Percentiles rank a stretch among this genome's conserved stretches.
These are phyloP conservation scores for Solea senegalensis DNA, from an alignment of 2,113 vertebrate genomes.

Conservation along the genomic window DNA sequence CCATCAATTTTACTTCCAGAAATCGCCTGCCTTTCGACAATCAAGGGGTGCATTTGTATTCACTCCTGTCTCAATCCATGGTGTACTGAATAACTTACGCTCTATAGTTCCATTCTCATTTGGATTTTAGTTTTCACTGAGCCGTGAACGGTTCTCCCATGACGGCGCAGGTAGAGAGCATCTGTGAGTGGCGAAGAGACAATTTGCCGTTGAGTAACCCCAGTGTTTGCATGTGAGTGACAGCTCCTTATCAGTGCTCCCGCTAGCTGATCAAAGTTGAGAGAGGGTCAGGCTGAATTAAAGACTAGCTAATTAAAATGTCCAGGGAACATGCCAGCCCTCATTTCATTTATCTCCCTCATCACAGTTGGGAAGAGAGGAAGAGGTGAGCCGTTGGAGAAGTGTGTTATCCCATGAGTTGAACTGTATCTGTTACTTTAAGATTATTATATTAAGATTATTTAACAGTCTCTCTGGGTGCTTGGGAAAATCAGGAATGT, in stretches of 20 bases:
- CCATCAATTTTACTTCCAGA: constrained; percentile 28
- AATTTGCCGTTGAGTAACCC: constrained; percentile 61
- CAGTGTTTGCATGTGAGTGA: constrained; percentile 68
- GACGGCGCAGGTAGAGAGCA: constrained; percentile 51
- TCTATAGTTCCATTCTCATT: constrained; percentile 42
- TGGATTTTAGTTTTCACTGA: constrained; percentile 65
- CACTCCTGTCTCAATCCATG: constrained; percentile 11
- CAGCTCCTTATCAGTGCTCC: constrained; percentile 76
- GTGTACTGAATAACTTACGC: constrained; percentile 32
- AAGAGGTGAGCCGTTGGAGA: constrained; percentile 39
- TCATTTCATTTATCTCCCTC: constrained; percentile 64
- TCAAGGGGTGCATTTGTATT: constrained; percentile 44
- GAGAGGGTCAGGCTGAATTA: constrained; percentile 81
- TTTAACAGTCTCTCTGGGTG: constrained; percentile 12
- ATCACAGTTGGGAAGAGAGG: constrained; percentile 43
- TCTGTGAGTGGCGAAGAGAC: constrained; percentile 46
- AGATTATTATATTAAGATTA: not conserved
- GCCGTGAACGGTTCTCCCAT: constrained; percentile 46
- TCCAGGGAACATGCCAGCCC: constrained; percentile 68
- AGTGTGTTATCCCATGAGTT: constrained; percentile 34
- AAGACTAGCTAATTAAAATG: constrained; percentile 83
- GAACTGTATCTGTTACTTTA: constrained; percentile 47
- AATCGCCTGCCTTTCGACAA: constrained; percentile 28
- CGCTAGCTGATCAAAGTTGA: constrained; percentile 78
- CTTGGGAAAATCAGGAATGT: constrained; percentile 20